Evolutionary conservation across 2,888 invertebrate species (phyloP), one percentile per base, ranked within the genome.

Genomic region (Magallana nippona): DNA sequence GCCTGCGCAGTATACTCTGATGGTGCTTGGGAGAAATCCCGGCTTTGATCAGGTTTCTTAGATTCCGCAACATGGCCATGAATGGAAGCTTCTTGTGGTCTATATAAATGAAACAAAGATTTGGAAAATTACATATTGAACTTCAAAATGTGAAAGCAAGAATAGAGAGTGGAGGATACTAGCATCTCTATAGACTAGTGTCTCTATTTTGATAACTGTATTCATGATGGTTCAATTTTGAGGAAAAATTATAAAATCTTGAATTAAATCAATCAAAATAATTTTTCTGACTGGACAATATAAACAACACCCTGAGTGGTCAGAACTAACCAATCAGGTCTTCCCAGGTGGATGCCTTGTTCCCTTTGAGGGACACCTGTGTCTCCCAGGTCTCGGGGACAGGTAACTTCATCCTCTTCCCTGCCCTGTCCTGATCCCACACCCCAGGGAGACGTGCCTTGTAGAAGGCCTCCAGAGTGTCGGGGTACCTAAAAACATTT

Each of bases 381-480:
- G 95, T 95, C 87, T 95, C 95, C 95, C 95, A 95, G 8, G 95
- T 95, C 87, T 94, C 94, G 8, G 95, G 95, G 32, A 92, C 91
- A 3, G 94, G 93, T n/a, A 95, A 91, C 86, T 94, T 94, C 95
- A 95, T 95, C 79, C 95, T 89, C 87, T 94, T 94, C 2, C 94
- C 94, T 13, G 94, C 93, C 71, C 89, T 87, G 83, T 91, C 91
- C 81, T 93, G 91, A 22, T 95, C 94, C 91, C 92, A 95, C 56
- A 89, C 89, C 1, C 94, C 95, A 1, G 94, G 93, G 83, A 95
- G 91, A 3, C 94, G 91, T 62, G 89, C 88, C 80, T 91, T 86
- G 86, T 93, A 92, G 88, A 95, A 95, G 55, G 91, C 92, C 55
- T 94, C 94, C 57, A 91, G 86, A 55, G 92, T 91, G 22, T 82